phyloP scores from a whole-genome alignment of 2,797 vertebrate species.

The Acridotheres tristis region DNA sequence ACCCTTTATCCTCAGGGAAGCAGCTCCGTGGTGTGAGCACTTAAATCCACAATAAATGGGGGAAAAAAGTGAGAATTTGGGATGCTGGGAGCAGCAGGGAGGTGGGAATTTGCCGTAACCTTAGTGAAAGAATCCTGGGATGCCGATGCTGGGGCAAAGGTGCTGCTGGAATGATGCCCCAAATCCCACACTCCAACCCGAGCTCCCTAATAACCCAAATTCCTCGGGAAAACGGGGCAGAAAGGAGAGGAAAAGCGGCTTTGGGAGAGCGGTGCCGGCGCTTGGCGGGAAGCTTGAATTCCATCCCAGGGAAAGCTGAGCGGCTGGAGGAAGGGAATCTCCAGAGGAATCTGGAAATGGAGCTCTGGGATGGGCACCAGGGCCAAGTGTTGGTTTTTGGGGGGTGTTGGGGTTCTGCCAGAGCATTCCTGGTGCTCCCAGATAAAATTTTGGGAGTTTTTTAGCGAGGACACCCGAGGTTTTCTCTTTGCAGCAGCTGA shows the following conservation, averaged over 20 bases:
- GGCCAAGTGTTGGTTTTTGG: background rate
- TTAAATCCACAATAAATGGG: background rate
- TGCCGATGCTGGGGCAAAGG: fast-evolving
- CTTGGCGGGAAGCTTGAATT: constrained; percentile 4
- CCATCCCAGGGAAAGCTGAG: background rate
- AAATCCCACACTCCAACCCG: fast-evolving
- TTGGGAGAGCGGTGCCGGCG: background rate
- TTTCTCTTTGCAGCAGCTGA: background rate
- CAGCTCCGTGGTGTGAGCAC: background rate
- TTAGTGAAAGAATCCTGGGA: fast-evolving
- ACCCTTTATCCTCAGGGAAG: background rate
- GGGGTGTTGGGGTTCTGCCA: background rate
- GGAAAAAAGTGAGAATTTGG: background rate
- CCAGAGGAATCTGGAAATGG: fast-evolving
- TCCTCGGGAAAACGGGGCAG: background rate
- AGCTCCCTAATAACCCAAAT: background rate
- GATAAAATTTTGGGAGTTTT: background rate
- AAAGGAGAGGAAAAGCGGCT: background rate
- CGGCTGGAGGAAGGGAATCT: background rate
- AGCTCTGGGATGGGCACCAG: background rate
- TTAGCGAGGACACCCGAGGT: fast-evolving
- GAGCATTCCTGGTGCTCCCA: fast-evolving
- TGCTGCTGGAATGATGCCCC: fast-evolving
- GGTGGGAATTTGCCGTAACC: background rate
- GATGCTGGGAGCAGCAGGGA: background rate